Evolutionary conservation across 2,888 invertebrate species (phyloP).

Genomic region (Sinopyrophorus schimmeli): DNA sequence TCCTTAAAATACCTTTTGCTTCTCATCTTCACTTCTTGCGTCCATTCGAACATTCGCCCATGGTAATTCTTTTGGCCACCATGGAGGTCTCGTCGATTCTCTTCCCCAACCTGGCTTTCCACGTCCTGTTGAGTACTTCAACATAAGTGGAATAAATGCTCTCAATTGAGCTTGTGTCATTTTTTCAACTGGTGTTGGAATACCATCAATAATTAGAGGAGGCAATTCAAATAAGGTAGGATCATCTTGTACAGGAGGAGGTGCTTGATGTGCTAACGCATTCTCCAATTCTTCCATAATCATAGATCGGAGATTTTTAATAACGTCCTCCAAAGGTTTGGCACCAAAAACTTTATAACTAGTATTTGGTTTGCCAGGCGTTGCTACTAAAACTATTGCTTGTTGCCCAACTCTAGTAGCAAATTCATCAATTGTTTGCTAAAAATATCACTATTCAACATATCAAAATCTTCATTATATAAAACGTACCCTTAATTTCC

Average conservation of each 20-base stretch:
- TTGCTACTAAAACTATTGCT: constrained; percentile 93
- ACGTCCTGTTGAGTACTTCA: constrained; percentile 95
- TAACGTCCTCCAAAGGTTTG: constrained; percentile 95
- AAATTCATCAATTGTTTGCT: constrained; percentile 96
- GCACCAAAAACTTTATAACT: constrained; percentile 97
- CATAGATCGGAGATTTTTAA: constrained; percentile 84
- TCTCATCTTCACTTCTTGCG: constrained; percentile 93
- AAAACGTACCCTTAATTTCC: constrained; percentile 77
- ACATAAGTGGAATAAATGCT: constrained; percentile 96
- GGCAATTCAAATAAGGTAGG: constrained; percentile 94
- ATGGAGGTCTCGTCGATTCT: constrained; percentile 91
- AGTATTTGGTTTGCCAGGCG: constrained; percentile 94
- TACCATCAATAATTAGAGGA: constrained; percentile 94
- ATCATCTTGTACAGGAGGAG: constrained; percentile 84
- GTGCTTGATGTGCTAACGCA: constrained; percentile 90
- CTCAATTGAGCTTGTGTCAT: constrained; percentile 98
- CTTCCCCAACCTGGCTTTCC: constrained; percentile 99
- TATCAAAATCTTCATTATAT: background rate
- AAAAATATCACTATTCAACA: constrained; percentile 35
- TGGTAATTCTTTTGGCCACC: constrained; percentile 98
- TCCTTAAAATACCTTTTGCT: constrained; percentile 77
- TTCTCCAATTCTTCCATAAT: constrained; percentile 95
- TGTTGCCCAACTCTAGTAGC: constrained; percentile 96
- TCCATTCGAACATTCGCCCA: constrained; percentile 99
- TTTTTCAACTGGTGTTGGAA: constrained; percentile 97